Percentiles rank a stretch among this genome's conserved stretches.
These are phyloP conservation scores for Naja naja DNA, from an alignment of 2,113 vertebrate species.

Conservation along the genomic window DNA sequence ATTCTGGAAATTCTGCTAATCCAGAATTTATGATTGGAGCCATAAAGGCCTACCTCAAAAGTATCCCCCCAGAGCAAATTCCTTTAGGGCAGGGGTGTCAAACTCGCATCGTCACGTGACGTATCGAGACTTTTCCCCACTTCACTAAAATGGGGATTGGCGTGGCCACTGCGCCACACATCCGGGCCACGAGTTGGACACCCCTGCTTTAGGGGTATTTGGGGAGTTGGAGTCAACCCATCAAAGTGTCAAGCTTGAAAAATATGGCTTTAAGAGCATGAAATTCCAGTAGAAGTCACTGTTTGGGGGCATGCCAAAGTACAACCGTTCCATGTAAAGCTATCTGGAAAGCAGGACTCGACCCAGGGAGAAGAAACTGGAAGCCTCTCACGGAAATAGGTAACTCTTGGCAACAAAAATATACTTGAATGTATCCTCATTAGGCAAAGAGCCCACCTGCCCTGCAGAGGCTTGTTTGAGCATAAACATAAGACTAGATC, in stretches of 20 bases:
- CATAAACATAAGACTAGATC: not conserved
- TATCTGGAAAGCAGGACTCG: not conserved
- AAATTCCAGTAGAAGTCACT: not conserved
- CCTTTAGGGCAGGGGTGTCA: not conserved
- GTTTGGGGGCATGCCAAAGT: not conserved
- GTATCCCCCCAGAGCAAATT: not conserved
- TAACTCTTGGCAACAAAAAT: not conserved
- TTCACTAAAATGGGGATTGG: no score
- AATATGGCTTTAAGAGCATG: not conserved
- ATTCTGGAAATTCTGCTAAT: not conserved
- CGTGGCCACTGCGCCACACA: no score
- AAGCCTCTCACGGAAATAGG: not conserved
- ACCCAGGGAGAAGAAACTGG: not conserved
- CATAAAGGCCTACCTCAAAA: not conserved
- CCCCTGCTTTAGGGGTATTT: not conserved
- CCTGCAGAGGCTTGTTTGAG: not conserved
- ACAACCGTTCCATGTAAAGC: not conserved
- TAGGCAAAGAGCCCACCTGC: not conserved
- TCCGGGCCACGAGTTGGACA: no score
- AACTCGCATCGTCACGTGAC: no score
- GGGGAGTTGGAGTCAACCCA: not conserved
- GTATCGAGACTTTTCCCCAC: no score
- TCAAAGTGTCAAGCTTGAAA: not conserved
- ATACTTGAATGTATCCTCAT: not conserved
- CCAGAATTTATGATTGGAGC: not conserved